These are phyloP conservation scores for Blera fallax DNA, from an alignment of 2,888 invertebrate genomes.

Conservation along the genomic window DNA sequence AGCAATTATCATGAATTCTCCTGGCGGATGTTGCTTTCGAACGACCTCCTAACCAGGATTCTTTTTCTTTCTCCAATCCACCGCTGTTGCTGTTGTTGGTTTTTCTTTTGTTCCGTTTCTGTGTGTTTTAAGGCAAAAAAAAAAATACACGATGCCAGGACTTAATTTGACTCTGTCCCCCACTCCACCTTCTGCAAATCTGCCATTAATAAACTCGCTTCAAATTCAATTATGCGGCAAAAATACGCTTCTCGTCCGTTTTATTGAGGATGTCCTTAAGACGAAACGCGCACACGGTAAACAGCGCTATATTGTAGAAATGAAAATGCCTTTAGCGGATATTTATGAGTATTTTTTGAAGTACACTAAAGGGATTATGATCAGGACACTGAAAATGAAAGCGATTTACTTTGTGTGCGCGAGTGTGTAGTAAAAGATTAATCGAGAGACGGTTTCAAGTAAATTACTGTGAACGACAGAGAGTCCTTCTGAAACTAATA, in stretches of 20 bases:
- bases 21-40: constrained; percentile 16
- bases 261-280: constrained; percentile 53
- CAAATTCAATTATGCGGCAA: constrained; percentile 71
- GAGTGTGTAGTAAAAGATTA: constrained; percentile 2
- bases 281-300: constrained; percentile 29
- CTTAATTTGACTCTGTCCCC: constrained; percentile 48
- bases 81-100: background rate
- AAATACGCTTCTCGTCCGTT: constrained; percentile 53
- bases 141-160: constrained; percentile 13
- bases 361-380: constrained; percentile 40
- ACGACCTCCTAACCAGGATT: constrained; percentile 20
- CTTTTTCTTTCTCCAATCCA: background rate
- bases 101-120: constrained; percentile 12
- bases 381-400: constrained; percentile 39
- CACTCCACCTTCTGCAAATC: constrained; percentile 44
- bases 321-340: constrained; percentile 56
- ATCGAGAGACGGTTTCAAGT: constrained; percentile 23
- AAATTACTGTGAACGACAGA: constrained; percentile 13
- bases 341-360: constrained; percentile 42
- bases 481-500: constrained; percentile 6
- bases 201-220: constrained; percentile 71
- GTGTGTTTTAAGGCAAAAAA: background rate
- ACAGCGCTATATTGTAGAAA: constrained; percentile 42
- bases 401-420: background rate
- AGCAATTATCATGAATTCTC: constrained; percentile 72